Base-by-base conservation (phyloP, 2,113 vertebrate genomes). In the Nibea coibor region DNA sequence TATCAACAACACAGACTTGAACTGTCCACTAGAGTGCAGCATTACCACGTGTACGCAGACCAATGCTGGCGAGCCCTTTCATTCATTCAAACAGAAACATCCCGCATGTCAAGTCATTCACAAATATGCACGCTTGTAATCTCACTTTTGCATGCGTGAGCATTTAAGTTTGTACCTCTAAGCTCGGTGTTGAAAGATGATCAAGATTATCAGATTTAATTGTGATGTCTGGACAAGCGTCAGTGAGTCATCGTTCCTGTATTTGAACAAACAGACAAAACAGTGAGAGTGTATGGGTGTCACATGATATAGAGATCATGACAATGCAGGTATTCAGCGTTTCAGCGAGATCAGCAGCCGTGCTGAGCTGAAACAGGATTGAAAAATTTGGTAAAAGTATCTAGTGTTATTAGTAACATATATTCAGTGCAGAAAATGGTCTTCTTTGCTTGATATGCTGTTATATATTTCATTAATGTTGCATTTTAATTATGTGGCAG, bases 21-120 rank as follows among this genome's bases (percentile, higher is more conserved):
- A 24, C 10, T 39, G 51, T 74, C 83, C 90, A 79, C 72, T 69
- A 89, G 87, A 81, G 73, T 0, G 67, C 84, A 56, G 70, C 42
- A 31, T 71, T 5, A 45, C 16, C 51, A 3, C 17, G 43, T 54
- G 2, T 3, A 22, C 28, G 39, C 42, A 35, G 39, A 47, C 16
- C 16, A 35, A 4, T 8, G 26, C 9, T 4, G 16, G 47, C 0
- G 22, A 24, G 17, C 14, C 5, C 24, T 57, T 5, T 51, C 3
- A 56, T 61, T 72, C 17, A 50, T 48, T 48, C 35, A 66, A 53
- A 45, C 58, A 58, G 43, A 31, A 19, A 3, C 31, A 28, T 35
- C 0, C 31, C 45, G 14, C 28, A 35, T 1, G 4, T 51, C 1
- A 20, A 17, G 24, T 54, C 28, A 58, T 51, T 72, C 69, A 48